A percentile compares a stretch with the other conserved stretches of the same genome.
These are phyloP conservation scores for Halisarca cf. caerulea DNA, from an alignment of 37 sponge, comb jelly and placozoan genomes.

Conservation along the genomic window DNA sequence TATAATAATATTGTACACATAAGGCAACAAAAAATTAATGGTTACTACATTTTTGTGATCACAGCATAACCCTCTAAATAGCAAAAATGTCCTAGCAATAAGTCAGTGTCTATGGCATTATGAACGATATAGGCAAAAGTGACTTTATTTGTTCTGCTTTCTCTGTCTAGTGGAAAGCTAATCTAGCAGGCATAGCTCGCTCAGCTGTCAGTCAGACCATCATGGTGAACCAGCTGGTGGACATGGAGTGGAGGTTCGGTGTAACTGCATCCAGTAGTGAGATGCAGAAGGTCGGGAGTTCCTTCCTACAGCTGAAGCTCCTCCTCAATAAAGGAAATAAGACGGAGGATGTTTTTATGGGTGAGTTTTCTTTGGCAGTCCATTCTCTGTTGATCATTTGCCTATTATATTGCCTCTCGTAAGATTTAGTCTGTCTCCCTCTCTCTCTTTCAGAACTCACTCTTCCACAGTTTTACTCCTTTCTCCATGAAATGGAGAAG, in stretches of 20 bases:
- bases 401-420: too few relatives aligned
- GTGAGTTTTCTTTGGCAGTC: too few relatives aligned
- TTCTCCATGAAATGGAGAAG: constrained; percentile 96
- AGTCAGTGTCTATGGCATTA: too few relatives aligned
- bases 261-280: constrained; percentile 93
- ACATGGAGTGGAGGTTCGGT: constrained; percentile 98
- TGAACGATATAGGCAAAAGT: too few relatives aligned
- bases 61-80: too few relatives aligned
- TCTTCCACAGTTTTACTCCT: constrained; percentile 90
- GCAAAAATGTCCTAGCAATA: too few relatives aligned
- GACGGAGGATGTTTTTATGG: constrained; percentile 89
- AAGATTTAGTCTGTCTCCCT: too few relatives aligned
- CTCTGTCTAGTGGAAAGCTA: constrained; percentile 68
- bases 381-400: not conserved
- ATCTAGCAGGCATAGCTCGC: constrained; percentile 65
- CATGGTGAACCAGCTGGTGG: constrained; percentile 88
- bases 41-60: too few relatives aligned
- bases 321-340: constrained; percentile 75
- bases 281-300: constrained; percentile 83
- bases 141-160: not conserved
- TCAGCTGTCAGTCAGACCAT: constrained; percentile 82
- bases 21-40: too few relatives aligned
- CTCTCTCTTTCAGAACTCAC: constrained; percentile 65
- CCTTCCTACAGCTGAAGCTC: constrained; percentile 86
- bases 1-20: too few relatives aligned